Percentiles rank a stretch among this genome's conserved stretches.
These are phyloP conservation scores for Alca torda DNA, from an alignment of 2,797 vertebrate species.

Conservation along the genomic window DNA sequence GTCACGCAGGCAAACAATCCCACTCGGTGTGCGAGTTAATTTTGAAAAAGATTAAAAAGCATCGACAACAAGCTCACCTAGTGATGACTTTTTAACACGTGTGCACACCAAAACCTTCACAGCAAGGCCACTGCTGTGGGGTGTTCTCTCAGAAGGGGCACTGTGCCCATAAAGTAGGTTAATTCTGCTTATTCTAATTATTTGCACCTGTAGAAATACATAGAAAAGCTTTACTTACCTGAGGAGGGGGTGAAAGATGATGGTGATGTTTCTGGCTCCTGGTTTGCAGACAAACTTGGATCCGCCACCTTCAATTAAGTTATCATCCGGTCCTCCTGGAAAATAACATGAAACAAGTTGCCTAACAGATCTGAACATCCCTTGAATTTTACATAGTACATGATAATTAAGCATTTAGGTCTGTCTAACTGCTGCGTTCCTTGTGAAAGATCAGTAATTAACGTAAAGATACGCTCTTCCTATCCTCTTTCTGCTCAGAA, in stretches of 20 bases:
- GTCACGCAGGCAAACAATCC: background rate
- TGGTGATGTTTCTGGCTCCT: conserved; percentile 94
- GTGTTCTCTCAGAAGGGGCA: background rate
- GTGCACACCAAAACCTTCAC: background rate
- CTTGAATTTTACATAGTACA: background rate
- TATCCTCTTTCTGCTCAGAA: background rate
- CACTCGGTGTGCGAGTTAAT: background rate
- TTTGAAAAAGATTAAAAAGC: background rate
- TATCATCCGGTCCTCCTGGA: conserved; percentile 94
- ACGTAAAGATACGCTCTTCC: fast-evolving
- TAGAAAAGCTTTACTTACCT: conserved; percentile 80
- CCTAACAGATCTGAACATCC: background rate
- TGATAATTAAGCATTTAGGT: conserved; percentile 17
- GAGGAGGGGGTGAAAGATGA: conserved; percentile 96
- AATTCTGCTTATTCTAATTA: background rate
- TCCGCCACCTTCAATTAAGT: conserved; percentile 95
- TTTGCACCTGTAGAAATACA: background rate
- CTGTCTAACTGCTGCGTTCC: background rate
- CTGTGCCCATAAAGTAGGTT: fast-evolving
- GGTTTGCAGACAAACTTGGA: conserved; percentile 98
- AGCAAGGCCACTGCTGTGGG: background rate
- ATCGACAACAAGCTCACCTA: background rate
- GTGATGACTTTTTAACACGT: background rate
- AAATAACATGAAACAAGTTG: background rate
- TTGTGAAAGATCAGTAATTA: background rate